Evolutionary conservation across 2,888 invertebrate species (phyloP).

Genomic region (Digitonthophagus gazella): DNA sequence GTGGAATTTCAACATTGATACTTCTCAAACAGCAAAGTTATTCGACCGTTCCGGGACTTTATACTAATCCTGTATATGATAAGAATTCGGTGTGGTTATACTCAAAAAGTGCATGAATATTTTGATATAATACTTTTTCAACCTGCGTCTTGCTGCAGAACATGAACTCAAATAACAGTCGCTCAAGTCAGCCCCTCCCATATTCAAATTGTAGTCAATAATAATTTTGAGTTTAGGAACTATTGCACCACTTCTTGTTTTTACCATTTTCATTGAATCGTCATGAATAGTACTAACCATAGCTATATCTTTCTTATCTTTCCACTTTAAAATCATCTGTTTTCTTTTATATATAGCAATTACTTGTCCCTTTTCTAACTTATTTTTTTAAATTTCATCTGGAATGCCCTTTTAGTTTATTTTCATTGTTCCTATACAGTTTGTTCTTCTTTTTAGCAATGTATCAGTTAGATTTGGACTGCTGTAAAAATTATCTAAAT

Average conservation of each 20-base stretch:
- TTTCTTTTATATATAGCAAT: slow-evolving; percentile 7
- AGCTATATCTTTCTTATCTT: background rate
- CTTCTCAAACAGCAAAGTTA: no score
- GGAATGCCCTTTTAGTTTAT: background rate
- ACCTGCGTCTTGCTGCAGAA: no score
- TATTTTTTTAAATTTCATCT: background rate
- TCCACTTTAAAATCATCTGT: slow-evolving; percentile 5
- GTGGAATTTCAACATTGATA: no score
- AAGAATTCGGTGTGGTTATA: background rate
- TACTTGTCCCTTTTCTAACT: background rate
- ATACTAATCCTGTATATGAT: no score
- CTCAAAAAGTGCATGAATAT: background rate
- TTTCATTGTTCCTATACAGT: slow-evolving; percentile 18
- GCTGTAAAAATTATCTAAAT: slow-evolving; percentile 31
- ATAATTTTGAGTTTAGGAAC: background rate
- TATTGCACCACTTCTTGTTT: background rate
- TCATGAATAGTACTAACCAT: no score
- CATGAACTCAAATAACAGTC: background rate
- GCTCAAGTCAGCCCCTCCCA: background rate
- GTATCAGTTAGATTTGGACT: slow-evolving; percentile 11
- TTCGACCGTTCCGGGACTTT: no score
- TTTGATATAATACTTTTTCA: background rate
- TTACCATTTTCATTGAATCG: background rate
- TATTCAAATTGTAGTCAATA: background rate
- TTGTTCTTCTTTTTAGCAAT: slow-evolving; percentile 15